Evolutionary conservation across 2,888 invertebrate species (phyloP).

Genomic region (Xylota segnis): DNA sequence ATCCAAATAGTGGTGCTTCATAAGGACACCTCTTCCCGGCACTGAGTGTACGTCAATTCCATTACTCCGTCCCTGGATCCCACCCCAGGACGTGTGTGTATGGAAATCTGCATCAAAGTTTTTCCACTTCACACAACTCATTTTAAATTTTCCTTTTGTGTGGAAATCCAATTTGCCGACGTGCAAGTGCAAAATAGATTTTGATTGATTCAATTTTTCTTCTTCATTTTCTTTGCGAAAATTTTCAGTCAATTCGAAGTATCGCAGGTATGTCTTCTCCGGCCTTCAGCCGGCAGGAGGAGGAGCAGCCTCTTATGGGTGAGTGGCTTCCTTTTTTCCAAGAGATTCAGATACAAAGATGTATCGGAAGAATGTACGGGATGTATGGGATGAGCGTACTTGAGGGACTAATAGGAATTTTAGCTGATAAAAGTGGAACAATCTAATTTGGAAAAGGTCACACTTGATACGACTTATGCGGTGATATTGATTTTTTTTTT

Average conservation of each 20-base stretch:
- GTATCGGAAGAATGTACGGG: constrained; percentile 60
- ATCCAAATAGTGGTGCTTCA: neutral
- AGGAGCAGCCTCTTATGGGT: constrained; percentile 31
- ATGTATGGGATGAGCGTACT: constrained; percentile 63
- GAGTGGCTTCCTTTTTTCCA: constrained; percentile 3
- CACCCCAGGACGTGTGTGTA: constrained; percentile 31
- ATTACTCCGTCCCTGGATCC: constrained; percentile 12
- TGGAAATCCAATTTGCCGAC: constrained; percentile 81
- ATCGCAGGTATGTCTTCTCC: constrained; percentile 43
- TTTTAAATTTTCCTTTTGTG: constrained; percentile 65
- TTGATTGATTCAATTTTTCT: constrained; percentile 83
- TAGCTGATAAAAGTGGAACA: constrained; percentile 71
- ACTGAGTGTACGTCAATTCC: constrained; percentile 28
- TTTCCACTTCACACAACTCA: constrained; percentile 74
- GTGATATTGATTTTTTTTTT: constrained; percentile 68
- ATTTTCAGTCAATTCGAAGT: constrained; percentile 40
- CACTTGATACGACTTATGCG: constrained; percentile 76
- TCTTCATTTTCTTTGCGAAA: constrained; percentile 67
- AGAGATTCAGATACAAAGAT: constrained; percentile 53
- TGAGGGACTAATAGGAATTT: constrained; percentile 71
- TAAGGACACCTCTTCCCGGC: neutral
- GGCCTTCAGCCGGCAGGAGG: neutral
- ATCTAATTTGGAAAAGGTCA: constrained; percentile 75
- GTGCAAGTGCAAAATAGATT: constrained; percentile 80
- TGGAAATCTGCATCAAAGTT: constrained; percentile 74